A percentile compares a stretch with the other conserved stretches of the same genome.
Evolutionary conservation across 1,140 invertebrate species (phyloP).

Genomic region (Papilio aristodemus): DNA sequence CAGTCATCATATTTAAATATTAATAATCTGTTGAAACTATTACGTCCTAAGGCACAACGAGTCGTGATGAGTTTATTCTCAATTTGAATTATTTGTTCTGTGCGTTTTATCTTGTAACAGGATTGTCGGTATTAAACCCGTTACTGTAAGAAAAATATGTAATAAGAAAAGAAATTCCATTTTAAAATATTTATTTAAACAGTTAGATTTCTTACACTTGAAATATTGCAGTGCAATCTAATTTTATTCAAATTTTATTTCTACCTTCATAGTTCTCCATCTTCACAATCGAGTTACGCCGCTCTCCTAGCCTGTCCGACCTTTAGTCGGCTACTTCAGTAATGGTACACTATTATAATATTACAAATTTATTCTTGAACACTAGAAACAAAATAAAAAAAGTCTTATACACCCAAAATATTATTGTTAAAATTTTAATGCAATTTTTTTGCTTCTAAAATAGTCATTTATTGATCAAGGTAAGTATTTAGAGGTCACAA

Average conservation of each 20-base stretch:
- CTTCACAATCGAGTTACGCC: background rate
- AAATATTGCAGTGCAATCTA: conserved; percentile 1
- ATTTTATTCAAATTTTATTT: conserved; percentile 12
- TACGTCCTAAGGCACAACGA: too few relatives aligned
- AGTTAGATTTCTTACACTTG: conserved; percentile 1
- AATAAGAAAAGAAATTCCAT: conserved; percentile 5
- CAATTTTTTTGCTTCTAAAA: too few relatives aligned
- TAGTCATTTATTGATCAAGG: too few relatives aligned
- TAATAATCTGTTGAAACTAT: too few relatives aligned
- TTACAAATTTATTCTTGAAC: background rate
- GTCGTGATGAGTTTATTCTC: too few relatives aligned
- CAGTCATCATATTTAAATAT: too few relatives aligned
- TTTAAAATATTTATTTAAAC: conserved; percentile 9
- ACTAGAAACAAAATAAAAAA: background rate
- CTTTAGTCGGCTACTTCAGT: background rate
- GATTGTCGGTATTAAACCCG: background rate
- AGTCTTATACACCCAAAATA: too few relatives aligned
- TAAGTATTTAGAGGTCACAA: too few relatives aligned
- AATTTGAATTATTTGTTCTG: too few relatives aligned
- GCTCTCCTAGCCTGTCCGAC: background rate
- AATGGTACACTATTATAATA: background rate
- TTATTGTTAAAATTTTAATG: too few relatives aligned
- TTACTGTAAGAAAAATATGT: background rate
- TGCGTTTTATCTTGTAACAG: too few relatives aligned
- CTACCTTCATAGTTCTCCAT: too few relatives aligned